These are phyloP conservation scores for Drosophila falleni DNA, from an alignment of 2,888 invertebrate species.

Conservation along the genomic window DNA sequence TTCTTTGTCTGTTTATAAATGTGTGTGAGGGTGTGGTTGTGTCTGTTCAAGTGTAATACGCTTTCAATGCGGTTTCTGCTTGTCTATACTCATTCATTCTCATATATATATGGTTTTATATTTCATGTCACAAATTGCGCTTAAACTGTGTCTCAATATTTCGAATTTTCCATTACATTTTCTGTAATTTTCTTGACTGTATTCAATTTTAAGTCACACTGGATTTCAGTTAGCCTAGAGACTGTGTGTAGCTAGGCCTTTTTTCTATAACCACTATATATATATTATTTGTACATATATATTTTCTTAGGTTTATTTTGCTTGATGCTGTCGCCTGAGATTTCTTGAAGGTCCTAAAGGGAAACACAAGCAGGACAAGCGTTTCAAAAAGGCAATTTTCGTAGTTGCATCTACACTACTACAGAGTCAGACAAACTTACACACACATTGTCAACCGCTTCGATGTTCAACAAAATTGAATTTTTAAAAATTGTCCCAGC, in stretches of 20 bases:
- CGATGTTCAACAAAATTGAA: conserved; percentile 76
- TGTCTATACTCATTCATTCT: conserved; percentile 5
- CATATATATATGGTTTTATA: conserved; percentile 13
- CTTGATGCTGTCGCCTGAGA: conserved; percentile 39
- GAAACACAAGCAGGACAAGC: conserved; percentile 21
- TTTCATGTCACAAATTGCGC: conserved; percentile 26
- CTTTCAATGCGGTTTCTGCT: conserved; percentile 21
- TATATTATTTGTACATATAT: neutral
- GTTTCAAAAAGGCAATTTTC: conserved; percentile 70
- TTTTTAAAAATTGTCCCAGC: conserved; percentile 80
- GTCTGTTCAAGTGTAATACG: conserved; percentile 20
- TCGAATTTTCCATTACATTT: conserved; percentile 17
- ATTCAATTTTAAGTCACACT: conserved; percentile 41
- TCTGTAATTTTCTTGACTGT: conserved; percentile 44
- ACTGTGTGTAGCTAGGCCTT: conserved; percentile 27
- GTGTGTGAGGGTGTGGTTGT: neutral
- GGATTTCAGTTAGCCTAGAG: conserved; percentile 5
- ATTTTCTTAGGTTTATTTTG: conserved; percentile 44
- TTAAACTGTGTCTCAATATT: conserved; percentile 21
- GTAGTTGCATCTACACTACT: conserved; percentile 63
- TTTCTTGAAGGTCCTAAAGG: conserved; percentile 11
- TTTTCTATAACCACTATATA: conserved; percentile 11
- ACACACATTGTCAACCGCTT: conserved; percentile 49
- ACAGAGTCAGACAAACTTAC: conserved; percentile 23
- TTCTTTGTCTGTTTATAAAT: neutral